Conservation (phyloP, 37 sponge, comb jelly and placozoan genomes). For the Tethya wilhelma region DNA sequence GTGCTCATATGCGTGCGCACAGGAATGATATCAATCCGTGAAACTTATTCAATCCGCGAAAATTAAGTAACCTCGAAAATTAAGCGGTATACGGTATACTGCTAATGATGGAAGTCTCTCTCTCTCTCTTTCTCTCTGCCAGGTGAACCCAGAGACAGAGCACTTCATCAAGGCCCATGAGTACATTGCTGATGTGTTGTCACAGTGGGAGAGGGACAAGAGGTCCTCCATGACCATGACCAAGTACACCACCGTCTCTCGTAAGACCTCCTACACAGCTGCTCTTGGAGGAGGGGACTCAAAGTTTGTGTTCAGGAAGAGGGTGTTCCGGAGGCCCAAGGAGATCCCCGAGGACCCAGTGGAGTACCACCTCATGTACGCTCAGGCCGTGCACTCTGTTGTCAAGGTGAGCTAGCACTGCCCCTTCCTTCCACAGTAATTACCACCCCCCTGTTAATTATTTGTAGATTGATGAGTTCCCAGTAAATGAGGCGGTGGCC, state of each 20-base stretch:
- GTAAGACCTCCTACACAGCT: conserved; percentile 64
- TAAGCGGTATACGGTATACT: too few species aligned
- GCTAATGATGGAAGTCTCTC: too few species aligned
- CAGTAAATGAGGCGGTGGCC: conserved; percentile 88
- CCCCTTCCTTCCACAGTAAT: too few species aligned
- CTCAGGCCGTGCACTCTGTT: conserved; percentile 93
- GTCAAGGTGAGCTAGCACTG: conserved; percentile 88
- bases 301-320: conserved; percentile 91
- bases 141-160: conserved; percentile 91
- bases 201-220: conserved; percentile 96
- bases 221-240: conserved; percentile 91
- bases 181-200: conserved; percentile 93
- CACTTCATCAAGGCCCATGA: conserved; percentile 91
- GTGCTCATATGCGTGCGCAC: too few species aligned
- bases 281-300: conserved; percentile 94
- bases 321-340: conserved; percentile 90
- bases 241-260: conserved; percentile 85
- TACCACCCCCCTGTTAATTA: too few species aligned
- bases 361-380: conserved; percentile 96
- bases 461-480: conserved; percentile 90
- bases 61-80: too few species aligned
- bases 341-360: conserved; percentile 97
- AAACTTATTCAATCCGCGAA: too few species aligned
- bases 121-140: too few species aligned
- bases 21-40: too few species aligned